Evolutionary conservation across 2,888 invertebrate species (phyloP).

Genomic region (Pterostichus niger): DNA sequence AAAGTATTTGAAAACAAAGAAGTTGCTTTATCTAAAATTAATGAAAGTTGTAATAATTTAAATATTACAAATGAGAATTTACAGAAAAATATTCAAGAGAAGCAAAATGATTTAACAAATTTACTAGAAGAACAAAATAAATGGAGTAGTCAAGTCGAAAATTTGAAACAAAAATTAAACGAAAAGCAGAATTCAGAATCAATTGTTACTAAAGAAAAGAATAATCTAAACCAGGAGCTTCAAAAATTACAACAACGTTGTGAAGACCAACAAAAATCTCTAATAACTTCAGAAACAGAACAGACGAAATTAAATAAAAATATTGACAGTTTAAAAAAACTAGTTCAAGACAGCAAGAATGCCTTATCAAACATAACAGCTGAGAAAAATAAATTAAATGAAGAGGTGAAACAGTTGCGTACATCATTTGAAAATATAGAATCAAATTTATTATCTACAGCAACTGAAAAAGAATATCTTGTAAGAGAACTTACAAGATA

Average conservation of each 20-base stretch:
- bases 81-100: conserved; percentile 41
- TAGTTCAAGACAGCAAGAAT: conserved; percentile 40
- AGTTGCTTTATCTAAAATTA: conserved; percentile 27
- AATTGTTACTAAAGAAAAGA: conserved; percentile 8
- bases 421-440: conserved; percentile 39
- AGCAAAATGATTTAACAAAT: conserved; percentile 32
- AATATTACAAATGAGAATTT: conserved; percentile 36
- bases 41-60: conserved; percentile 51
- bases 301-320: conserved; percentile 36
- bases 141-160: conserved; percentile 44
- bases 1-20: conserved; percentile 41
- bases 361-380: conserved; percentile 1
- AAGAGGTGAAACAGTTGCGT: conserved; percentile 29
- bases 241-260: conserved; percentile 22
- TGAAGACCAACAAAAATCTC: conserved; percentile 30
- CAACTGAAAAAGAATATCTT: conserved; percentile 47
- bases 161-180: conserved; percentile 28
- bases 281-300: conserved; percentile 38
- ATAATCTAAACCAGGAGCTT: conserved; percentile 39
- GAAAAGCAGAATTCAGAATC: conserved; percentile 36
- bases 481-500: conserved; percentile 18
- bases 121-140: conserved; percentile 14
- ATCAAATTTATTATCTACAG: conserved; percentile 22
- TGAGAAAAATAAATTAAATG: conserved; percentile 54
- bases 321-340: conserved; percentile 37